A percentile compares a stretch with the other conserved stretches of the same genome.
Evolutionary conservation across 1,140 invertebrate species (phyloP).

Genomic region (Lepidurus packardi): DNA sequence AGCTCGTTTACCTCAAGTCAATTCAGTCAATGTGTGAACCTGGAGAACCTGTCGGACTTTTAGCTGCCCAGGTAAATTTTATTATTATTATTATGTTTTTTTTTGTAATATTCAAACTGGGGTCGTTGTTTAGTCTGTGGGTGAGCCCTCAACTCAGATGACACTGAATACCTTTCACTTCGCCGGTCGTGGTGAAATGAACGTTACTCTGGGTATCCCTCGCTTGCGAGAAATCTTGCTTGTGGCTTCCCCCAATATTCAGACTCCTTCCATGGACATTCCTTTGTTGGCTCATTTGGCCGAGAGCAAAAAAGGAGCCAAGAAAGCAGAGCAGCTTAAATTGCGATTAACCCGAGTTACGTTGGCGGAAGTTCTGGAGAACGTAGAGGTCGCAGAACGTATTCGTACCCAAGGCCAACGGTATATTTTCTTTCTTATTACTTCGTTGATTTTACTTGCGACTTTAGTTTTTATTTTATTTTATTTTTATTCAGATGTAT

Average conservation of each 20-base stretch:
- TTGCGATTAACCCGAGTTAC: slow-evolving; percentile 68
- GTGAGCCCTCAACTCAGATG: slow-evolving; percentile 99
- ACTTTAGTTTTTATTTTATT: background rate
- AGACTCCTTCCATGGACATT: slow-evolving; percentile 94
- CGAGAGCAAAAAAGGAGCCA: slow-evolving; percentile 44
- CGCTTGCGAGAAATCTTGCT: slow-evolving; percentile 93
- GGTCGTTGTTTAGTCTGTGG: slow-evolving; percentile 63
- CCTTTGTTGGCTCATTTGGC: slow-evolving; percentile 54
- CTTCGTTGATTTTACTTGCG: background rate
- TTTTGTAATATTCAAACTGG: background rate
- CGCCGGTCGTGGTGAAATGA: slow-evolving; percentile 99
- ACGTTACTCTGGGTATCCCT: slow-evolving; percentile 96
- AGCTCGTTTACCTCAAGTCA: slow-evolving; percentile 69
- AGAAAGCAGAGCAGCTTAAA: slow-evolving; percentile 60
- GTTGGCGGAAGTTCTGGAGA: slow-evolving; percentile 69
- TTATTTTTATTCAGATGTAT: too few relatives aligned
- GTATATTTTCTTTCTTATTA: background rate
- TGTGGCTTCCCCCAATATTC: slow-evolving; percentile 84
- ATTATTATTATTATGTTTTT: background rate
- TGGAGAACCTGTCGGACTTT: slow-evolving; percentile 91
- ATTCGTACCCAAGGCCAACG: slow-evolving; percentile 45
- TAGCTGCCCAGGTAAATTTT: slow-evolving; percentile 69
- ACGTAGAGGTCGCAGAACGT: slow-evolving; percentile 60
- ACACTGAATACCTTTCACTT: slow-evolving; percentile 99
- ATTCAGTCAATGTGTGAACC: slow-evolving; percentile 72